Base-by-base conservation (phyloP, 2,113 vertebrate genomes). In the Cairina moschata region DNA sequence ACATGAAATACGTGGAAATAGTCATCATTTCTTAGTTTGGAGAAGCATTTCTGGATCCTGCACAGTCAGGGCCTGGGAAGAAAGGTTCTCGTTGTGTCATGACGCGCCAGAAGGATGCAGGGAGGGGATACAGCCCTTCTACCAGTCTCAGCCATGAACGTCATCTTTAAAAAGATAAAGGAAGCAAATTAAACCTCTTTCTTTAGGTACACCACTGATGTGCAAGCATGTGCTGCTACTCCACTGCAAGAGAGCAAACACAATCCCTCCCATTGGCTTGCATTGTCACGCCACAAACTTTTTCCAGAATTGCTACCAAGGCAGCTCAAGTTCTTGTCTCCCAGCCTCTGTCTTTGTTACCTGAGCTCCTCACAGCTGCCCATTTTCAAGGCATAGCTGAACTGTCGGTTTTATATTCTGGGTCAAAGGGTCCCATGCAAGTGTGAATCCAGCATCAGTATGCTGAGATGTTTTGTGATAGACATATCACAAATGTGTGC, bases 1-100 rank as follows among this genome's bases (percentile, higher is more conserved):
- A 79, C 42, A 72, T 68, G 22, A 92, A 92, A 90, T 59, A 52
- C 63, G 38, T 26, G 44, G 71, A 95, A 90, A 93, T 46, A 56
- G 69, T 20, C 50, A 90, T 16, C 46, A 48, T 59, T 80, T 88
- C 26, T 44, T 67, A 66, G 60, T 5, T 1, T 50, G 59, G 20
- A 74, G 73, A 74, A 83, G 38, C 40, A 50, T 59, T 94, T 96
- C 92, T 86, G 46, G 52, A 83, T 86, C 77, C 56, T 85, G 31
- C 40, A 62, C 29, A 78, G 60, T 28, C 17, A 69, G 34, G 38
- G 23, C 13, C 46, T 63, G 34, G 29, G 31, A 91, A 66, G 56
- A 78, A 78, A 92, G 25, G 22, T 86, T 81, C 72, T 78, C 67
- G 31, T 9, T 20, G 11, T 8, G 40, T 29, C 68, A 77, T 31